Conservation (phyloP, 1,140 invertebrate species). For the Trichonephila clavipes region DNA sequence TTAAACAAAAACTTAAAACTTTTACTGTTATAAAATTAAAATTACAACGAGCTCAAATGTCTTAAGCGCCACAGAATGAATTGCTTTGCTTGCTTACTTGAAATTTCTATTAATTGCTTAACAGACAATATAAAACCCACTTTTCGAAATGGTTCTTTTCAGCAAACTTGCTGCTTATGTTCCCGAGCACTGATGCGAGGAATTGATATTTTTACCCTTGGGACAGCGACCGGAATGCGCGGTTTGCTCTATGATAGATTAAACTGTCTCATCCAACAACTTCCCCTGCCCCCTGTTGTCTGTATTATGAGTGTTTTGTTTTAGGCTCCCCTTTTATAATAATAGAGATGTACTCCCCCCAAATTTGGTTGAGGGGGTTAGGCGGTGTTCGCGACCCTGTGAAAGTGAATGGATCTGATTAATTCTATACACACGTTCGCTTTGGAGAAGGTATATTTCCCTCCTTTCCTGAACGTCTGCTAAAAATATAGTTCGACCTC, state of each 20-base stretch:
- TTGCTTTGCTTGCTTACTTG: too few species aligned
- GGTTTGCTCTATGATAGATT: constrained; percentile 64
- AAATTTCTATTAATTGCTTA: too few species aligned
- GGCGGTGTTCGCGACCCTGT: constrained; percentile 40
- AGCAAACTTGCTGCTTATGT: background rate
- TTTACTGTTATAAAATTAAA: too few species aligned
- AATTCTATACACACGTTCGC: background rate
- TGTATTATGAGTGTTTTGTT: constrained; percentile 17
- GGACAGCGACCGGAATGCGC: constrained; percentile 7
- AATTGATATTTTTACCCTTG: constrained; percentile 69
- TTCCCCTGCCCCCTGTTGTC: background rate
- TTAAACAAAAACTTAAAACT: too few species aligned
- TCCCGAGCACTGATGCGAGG: background rate
- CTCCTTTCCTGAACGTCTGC: background rate
- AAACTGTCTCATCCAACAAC: constrained; percentile 47
- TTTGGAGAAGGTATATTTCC: background rate
- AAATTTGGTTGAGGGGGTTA: background rate
- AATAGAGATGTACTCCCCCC: constrained; percentile 12
- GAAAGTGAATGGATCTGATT: constrained; percentile 52
- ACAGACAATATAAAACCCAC: too few species aligned
- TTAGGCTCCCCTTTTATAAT: constrained; percentile 43
- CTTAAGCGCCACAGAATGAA: too few species aligned
- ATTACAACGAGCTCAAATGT: too few species aligned
- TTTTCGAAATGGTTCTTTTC: background rate
- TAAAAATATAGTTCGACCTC: too few species aligned